These are phyloP conservation scores for Eurystomus gularis DNA, from an alignment of 2,113 vertebrate genomes.

Conservation along the genomic window DNA sequence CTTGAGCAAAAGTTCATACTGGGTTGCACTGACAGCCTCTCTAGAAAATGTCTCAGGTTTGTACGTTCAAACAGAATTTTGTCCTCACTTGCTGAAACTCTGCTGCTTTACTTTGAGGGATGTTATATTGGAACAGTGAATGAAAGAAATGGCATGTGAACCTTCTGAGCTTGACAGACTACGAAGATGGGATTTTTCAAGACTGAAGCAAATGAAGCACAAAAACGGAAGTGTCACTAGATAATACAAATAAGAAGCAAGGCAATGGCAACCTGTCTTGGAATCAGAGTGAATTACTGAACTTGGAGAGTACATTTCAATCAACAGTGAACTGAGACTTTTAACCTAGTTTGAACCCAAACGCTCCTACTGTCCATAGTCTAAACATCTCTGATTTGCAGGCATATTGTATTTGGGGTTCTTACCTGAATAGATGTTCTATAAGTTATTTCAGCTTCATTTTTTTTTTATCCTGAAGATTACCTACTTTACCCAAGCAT, in stretches of 20 bases:
- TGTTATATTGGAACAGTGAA: background rate
- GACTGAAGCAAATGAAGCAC: background rate
- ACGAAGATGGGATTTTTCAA: background rate
- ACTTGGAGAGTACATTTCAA: background rate
- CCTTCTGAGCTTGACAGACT: background rate
- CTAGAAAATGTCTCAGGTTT: background rate
- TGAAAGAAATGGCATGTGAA: background rate
- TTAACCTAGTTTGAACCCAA: background rate
- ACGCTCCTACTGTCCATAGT: background rate
- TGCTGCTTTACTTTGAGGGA: background rate
- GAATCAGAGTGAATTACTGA: background rate
- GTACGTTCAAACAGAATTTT: background rate
- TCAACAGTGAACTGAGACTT: background rate
- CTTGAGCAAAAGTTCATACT: background rate
- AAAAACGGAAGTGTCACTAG: background rate
- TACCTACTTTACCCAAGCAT: background rate
- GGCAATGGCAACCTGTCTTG: background rate
- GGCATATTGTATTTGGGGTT: background rate
- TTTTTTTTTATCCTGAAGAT: background rate
- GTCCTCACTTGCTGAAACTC: background rate
- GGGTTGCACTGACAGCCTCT: background rate
- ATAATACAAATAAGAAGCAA: background rate
- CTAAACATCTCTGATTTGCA: background rate
- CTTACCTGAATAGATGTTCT: background rate
- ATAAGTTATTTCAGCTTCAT: background rate